These are phyloP conservation scores for Clupea harengus DNA, from an alignment of 2,113 vertebrate species.

Conservation along the genomic window DNA sequence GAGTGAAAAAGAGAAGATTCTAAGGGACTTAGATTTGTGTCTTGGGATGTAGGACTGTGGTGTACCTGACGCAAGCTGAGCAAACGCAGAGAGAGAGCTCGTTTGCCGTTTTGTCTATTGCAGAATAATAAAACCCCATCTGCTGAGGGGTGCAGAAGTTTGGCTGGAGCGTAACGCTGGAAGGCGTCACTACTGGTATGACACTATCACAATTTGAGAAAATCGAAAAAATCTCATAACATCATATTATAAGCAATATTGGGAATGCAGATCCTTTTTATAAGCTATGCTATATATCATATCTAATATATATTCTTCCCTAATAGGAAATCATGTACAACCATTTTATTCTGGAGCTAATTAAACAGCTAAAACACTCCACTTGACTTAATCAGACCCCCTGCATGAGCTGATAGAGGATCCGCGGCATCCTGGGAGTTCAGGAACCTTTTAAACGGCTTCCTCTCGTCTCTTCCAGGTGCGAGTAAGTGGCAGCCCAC, in stretches of 20 bases:
- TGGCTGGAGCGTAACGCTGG: background rate
- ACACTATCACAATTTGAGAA: background rate
- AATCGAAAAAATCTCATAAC: background rate
- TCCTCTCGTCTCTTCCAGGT: background rate
- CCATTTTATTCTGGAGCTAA: background rate
- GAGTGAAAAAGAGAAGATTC: background rate
- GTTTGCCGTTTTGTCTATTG: background rate
- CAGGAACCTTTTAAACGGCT: background rate
- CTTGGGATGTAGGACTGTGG: background rate
- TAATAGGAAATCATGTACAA: too few relatives aligned
- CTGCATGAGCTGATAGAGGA: background rate
- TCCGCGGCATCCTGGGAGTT: background rate
- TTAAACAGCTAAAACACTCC: conserved; percentile 2
- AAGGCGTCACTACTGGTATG: background rate
- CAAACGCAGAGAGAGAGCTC: background rate
- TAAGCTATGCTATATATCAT: background rate
- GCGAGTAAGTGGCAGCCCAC: background rate
- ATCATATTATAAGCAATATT: background rate
- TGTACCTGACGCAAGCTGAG: background rate
- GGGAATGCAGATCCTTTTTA: background rate
- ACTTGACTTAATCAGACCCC: background rate
- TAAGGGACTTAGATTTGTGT: background rate
- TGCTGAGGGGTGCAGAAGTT: background rate
- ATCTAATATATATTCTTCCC: background rate
- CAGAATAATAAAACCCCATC: background rate